These are phyloP conservation scores for Crotalus horridus DNA, from an alignment of 2,113 vertebrate genomes.

Conservation along the genomic window DNA sequence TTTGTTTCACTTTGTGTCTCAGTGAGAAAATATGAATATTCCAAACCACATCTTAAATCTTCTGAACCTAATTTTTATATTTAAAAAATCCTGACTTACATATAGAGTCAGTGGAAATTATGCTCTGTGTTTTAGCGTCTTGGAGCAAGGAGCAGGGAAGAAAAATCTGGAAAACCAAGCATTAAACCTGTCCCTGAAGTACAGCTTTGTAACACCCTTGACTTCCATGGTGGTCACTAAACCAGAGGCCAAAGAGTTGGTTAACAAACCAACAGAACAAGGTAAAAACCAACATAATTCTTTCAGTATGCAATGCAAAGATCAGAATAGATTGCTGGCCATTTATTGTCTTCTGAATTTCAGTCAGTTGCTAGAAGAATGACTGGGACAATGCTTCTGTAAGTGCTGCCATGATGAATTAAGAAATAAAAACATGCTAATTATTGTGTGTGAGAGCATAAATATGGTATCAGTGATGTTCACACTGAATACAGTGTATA, in stretches of 20 bases:
- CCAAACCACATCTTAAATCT: neutral
- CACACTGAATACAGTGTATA: neutral
- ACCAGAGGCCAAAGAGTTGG: conserved; percentile 73
- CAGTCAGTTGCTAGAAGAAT: neutral
- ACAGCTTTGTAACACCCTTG: conserved; percentile 87
- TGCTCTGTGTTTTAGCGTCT: conserved; percentile 56
- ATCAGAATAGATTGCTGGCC: too few species aligned
- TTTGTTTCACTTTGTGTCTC: neutral
- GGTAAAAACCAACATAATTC: conserved; percentile 47
- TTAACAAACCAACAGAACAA: conserved; percentile 82
- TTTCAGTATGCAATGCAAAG: neutral
- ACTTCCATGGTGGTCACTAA: conserved; percentile 93
- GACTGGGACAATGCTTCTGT: neutral
- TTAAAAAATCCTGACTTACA: neutral
- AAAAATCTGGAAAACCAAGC: conserved; percentile 69
- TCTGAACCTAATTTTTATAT: accelerated
- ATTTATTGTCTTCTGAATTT: neutral
- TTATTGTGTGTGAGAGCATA: neutral
- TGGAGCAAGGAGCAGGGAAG: conserved; percentile 55
- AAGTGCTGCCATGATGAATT: neutral
- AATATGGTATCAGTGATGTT: neutral
- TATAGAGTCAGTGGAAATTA: neutral
- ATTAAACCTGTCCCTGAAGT: conserved; percentile 79
- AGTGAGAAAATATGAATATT: neutral
- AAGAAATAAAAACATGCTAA: neutral